Percentiles rank a stretch among this genome's conserved stretches.
phyloP scores from a whole-genome alignment of 2,113 vertebrate genomes.

The Ceyx cyanopectus region DNA sequence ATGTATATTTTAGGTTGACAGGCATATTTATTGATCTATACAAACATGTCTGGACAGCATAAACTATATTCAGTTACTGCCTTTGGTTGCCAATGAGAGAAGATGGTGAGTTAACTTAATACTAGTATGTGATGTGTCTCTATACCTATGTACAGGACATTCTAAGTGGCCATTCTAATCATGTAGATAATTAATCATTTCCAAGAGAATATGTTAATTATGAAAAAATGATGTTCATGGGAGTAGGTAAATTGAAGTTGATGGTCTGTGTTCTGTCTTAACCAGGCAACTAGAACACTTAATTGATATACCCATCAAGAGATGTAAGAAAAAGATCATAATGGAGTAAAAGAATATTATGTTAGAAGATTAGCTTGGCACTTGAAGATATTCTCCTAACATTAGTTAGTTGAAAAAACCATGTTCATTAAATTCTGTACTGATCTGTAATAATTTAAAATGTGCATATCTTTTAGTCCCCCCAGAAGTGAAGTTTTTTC shows the following conservation, averaged over 20 bases:
- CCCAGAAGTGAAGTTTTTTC: not conserved
- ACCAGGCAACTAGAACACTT: not conserved
- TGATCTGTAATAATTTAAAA: not conserved
- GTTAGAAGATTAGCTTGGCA: not conserved
- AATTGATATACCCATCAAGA: not conserved
- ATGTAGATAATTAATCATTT: not conserved
- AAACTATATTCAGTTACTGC: not conserved
- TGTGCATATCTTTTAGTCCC: not conserved
- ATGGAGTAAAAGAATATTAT: not conserved
- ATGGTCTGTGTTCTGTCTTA: not conserved
- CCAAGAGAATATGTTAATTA: not conserved
- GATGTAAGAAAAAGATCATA: not conserved
- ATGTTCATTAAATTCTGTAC: not conserved
- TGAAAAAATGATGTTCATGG: not conserved
- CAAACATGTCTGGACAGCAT: not conserved
- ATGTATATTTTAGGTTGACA: not conserved
- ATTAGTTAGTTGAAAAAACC: not conserved
- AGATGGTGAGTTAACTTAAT: slow-evolving; percentile 71
- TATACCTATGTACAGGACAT: not conserved
- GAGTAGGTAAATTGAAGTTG: not conserved
- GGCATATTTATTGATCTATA: not conserved
- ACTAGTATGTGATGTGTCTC: not conserved
- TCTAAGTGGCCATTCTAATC: not conserved
- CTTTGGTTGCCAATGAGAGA: not conserved
- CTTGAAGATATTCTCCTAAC: not conserved